Conservation (phyloP, 2,888 invertebrate species). For the Automeris io region DNA sequence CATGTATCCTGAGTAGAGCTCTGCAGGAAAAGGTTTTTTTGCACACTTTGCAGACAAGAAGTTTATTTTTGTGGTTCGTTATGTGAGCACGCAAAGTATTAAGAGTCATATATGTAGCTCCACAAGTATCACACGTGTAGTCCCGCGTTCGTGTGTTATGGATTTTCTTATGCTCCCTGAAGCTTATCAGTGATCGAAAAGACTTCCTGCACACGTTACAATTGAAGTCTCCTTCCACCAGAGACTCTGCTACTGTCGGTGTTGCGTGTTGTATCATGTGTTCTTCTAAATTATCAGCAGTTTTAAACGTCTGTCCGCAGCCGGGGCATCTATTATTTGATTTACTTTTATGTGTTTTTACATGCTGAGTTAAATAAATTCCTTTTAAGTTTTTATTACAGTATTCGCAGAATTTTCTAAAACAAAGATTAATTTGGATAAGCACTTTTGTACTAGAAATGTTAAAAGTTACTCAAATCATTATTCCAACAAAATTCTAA, state of each 20-base stretch:
- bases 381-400: background rate
- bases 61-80: background rate
- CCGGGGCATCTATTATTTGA: background rate
- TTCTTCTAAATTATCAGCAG: background rate
- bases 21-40: background rate
- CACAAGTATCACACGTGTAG: slow-evolving; percentile 6
- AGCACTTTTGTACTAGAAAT: no score
- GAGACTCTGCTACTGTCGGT: background rate
- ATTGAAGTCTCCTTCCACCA: background rate
- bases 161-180: background rate
- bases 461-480: no score
- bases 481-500: no score
- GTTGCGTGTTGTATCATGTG: background rate
- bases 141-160: background rate
- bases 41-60: background rate
- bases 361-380: background rate
- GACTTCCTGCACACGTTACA: slow-evolving; percentile 1
- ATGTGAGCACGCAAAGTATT: background rate
- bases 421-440: no score
- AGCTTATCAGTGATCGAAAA: background rate
- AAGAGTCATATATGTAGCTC: background rate
- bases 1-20: background rate
- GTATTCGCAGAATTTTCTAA: slow-evolving; percentile 1
- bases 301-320: slow-evolving; percentile 2
- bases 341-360: background rate